phyloP scores from a whole-genome alignment of 2,113 vertebrate genomes.

The Trochalopteron elliotii region DNA sequence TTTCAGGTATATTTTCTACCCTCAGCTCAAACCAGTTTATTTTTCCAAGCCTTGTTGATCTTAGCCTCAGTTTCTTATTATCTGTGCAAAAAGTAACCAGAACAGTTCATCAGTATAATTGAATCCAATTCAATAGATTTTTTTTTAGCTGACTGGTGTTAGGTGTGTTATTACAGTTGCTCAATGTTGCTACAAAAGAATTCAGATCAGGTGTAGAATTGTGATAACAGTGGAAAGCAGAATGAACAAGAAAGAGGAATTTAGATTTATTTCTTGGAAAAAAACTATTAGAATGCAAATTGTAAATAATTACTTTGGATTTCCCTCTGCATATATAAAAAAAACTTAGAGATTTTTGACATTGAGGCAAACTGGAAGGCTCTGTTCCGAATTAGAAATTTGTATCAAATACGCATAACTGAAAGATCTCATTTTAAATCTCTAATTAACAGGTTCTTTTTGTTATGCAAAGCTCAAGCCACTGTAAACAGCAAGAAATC shows the following conservation, averaged over 20 bases:
- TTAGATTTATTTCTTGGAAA: not conserved
- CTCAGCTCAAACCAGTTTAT: not conserved
- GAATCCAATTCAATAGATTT: not conserved
- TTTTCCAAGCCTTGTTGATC: not conserved
- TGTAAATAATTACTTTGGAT: not conserved
- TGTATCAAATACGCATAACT: not conserved
- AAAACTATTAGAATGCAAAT: not conserved
- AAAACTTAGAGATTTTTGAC: not conserved
- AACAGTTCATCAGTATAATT: not conserved
- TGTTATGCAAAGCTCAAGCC: not conserved
- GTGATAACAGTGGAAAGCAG: not conserved
- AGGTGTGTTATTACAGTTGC: not conserved
- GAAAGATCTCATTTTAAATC: not conserved
- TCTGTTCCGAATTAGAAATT: not conserved
- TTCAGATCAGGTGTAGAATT: not conserved
- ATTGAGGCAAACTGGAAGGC: not conserved
- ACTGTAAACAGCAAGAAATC: not conserved
- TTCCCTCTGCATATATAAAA: not conserved
- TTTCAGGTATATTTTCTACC: constrained; percentile 20
- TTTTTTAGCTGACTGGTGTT: not conserved
- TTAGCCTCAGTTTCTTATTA: not conserved
- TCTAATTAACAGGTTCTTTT: not conserved
- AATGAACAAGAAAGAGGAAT: not conserved
- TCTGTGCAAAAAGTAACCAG: not conserved
- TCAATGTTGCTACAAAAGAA: not conserved